Conservation (phyloP, 2,113 vertebrate species). For the Camelus bactrianus region DNA sequence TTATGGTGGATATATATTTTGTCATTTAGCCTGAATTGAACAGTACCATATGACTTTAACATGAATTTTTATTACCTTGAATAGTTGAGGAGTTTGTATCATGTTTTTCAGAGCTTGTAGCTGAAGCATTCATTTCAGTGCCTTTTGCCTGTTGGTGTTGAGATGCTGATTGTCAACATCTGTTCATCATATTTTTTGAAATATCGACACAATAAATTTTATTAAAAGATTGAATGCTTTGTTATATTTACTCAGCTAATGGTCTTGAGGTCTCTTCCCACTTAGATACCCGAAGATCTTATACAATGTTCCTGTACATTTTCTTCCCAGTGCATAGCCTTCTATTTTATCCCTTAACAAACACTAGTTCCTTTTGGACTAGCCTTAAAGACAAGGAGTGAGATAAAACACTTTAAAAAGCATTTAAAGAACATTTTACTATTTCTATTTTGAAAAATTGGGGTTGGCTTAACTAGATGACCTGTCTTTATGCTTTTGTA, state of each 20-base stretch:
- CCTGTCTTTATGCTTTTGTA: background rate
- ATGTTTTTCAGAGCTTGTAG: constrained; percentile 29
- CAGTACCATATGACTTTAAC: background rate
- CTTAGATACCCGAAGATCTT: background rate
- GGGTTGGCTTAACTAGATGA: background rate
- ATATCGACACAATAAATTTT: background rate
- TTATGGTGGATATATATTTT: background rate
- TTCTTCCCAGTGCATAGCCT: background rate
- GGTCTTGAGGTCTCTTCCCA: background rate
- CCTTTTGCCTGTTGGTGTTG: background rate
- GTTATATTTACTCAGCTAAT: background rate
- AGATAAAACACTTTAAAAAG: background rate
- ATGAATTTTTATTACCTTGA: constrained; percentile 44
- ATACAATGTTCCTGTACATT: background rate
- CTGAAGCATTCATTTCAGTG: background rate
- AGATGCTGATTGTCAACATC: constrained; percentile 12
- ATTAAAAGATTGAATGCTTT: constrained; percentile 14
- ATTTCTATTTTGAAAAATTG: background rate
- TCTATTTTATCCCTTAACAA: constrained; percentile 46
- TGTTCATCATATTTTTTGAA: background rate
- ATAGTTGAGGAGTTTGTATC: background rate
- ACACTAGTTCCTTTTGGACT: constrained; percentile 4
- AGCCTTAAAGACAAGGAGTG: constrained; percentile 8
- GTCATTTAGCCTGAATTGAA: background rate
- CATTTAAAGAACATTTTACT: background rate